Evolutionary conservation across 2,888 invertebrate species (phyloP), one percentile per base, ranked within the genome.

Genomic region (Macrosiphum euphorbiae): DNA sequence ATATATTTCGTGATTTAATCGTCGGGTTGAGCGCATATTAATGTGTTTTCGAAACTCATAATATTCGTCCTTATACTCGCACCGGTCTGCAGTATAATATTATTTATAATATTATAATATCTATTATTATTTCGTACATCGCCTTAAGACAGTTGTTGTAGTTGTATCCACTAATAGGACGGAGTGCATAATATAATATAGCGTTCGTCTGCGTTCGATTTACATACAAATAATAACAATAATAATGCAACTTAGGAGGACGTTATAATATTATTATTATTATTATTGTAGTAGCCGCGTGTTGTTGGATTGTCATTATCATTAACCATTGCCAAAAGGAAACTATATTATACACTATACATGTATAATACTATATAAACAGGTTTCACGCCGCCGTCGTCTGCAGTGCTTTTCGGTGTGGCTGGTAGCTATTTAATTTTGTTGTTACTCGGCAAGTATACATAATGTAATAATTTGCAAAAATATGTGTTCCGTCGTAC

Each of bases 261-360:
- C 61, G 44, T 28, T 47, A 86, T 28, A 24, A 13, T 87, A 87
- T 41, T n/a, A 88, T 20, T 88, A 20, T 28, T 28, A 20, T 28
- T 87, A 87, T 41, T 88, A 55, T 41, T 24, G 13, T 55, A 85
- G 41, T 26, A 44, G 85, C 44, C 24, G 10, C 47, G 20, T 61
- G 44, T 28, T n/a, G 61, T 89, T 61, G 28, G 58, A 58, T 41
- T 61, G 61, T 35, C 50, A 50, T 50, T 90, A 67, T 52, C 90
- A 41, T 84, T 55, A 91, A 85, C 47, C 50, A 35, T 88, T 20
- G 91, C 84, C 84, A 91, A 91, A 84, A 91, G 78, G 90, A 90
- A 50, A 24, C 35, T 50, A 88, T 44, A 88, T 16, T 4, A 58
- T 26, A 26, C 67, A 67, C 67, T n/a, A n/a, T n/a, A 78, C 26